phyloP scores from a whole-genome alignment of 2,113 vertebrate species.

The Scomber scombrus region DNA sequence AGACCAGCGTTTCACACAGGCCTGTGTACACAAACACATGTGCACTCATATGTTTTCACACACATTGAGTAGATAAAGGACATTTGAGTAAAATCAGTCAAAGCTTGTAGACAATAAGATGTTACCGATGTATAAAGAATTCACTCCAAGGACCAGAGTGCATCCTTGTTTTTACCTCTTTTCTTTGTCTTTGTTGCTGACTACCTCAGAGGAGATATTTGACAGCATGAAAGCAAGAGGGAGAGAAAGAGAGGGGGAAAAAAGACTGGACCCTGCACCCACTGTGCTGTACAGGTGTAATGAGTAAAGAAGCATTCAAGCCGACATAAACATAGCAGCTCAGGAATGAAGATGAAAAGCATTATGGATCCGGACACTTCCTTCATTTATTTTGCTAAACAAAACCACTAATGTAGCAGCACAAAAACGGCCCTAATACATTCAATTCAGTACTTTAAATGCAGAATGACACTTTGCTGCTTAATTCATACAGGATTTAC shows the following conservation, averaged over 20 bases:
- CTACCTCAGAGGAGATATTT: constrained; percentile 28
- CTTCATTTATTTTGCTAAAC: constrained; percentile 38
- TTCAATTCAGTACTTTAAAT: constrained; percentile 31
- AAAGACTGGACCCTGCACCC: not conserved
- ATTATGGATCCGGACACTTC: constrained; percentile 20
- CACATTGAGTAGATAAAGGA: not conserved
- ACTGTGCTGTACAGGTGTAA: constrained; percentile 3
- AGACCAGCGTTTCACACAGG: constrained; percentile 9
- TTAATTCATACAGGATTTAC: constrained; percentile 45
- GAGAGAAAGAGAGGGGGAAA: not conserved
- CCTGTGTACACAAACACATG: not conserved
- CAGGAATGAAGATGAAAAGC: not conserved
- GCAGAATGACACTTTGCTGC: constrained; percentile 29
- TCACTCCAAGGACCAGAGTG: constrained; percentile 17
- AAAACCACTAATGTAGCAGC: constrained; percentile 22
- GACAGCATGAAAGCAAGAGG: constrained; percentile 20
- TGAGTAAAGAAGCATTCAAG: constrained; percentile 33
- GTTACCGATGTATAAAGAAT: constrained; percentile 13
- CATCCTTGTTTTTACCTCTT: not conserved
- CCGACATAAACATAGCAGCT: constrained; percentile 7
- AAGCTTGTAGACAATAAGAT: not conserved
- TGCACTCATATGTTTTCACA: not conserved
- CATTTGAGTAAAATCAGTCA: constrained; percentile 3
- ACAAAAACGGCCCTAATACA: constrained; percentile 16
- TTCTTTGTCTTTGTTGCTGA: constrained; percentile 1